Conservation (phyloP, 1,140 invertebrate species). For the Drosophila sturtevanti region DNA sequence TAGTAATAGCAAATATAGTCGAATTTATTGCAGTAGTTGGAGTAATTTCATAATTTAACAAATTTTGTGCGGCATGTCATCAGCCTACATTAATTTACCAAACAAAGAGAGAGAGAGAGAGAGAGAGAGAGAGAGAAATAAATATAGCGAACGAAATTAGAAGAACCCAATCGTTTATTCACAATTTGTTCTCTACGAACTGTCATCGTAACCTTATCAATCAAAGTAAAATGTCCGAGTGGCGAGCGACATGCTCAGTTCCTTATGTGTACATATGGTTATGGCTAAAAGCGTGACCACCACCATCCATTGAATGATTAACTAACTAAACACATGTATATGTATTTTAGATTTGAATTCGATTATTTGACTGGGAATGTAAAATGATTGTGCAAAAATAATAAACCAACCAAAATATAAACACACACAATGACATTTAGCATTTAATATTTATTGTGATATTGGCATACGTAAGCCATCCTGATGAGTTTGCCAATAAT, state of each 20-base stretch:
- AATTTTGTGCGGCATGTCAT: background rate
- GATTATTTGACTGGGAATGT: background rate
- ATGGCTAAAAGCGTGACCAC: background rate
- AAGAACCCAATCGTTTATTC: background rate
- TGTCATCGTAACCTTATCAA: background rate
- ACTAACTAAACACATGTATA: background rate
- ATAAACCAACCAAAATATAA: background rate
- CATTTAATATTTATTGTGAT: conserved; percentile 31
- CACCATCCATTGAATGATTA: background rate
- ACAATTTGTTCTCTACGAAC: background rate
- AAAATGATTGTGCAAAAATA: background rate
- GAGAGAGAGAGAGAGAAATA: background rate
- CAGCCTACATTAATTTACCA: background rate
- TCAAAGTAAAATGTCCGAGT: background rate
- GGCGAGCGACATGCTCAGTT: background rate
- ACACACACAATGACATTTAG: background rate
- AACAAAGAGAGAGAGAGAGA: background rate
- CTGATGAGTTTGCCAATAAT: background rate
- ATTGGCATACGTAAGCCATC: background rate
- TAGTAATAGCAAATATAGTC: background rate
- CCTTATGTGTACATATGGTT: background rate
- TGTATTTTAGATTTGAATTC: background rate
- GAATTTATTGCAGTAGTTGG: background rate
- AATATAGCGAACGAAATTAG: background rate
- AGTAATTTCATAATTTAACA: background rate